Conservation (phyloP, 1,140 invertebrate genomes). For the Orius laevigatus region DNA sequence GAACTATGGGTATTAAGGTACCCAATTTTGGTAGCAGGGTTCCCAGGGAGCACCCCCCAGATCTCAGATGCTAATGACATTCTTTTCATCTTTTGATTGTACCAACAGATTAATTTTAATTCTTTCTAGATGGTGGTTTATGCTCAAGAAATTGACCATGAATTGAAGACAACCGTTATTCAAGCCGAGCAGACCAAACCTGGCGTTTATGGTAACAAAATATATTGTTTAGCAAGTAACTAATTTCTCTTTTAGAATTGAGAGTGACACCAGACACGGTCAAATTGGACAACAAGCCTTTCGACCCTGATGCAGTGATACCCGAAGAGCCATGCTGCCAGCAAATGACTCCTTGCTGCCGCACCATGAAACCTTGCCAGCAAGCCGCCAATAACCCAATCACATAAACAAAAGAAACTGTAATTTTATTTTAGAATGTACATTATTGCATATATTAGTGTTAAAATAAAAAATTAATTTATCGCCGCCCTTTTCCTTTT, state of each 20-base stretch:
- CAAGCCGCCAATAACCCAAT: too few relatives aligned
- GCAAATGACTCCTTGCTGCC: too few relatives aligned
- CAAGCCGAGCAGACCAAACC: slow-evolving; percentile 40
- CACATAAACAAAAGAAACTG: too few relatives aligned
- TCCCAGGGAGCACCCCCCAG: too few relatives aligned
- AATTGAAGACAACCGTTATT: slow-evolving; percentile 44
- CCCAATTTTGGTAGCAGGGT: too few relatives aligned
- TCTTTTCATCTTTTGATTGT: too few relatives aligned
- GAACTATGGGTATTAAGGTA: not conserved
- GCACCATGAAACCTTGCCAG: too few relatives aligned
- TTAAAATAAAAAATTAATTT: not conserved
- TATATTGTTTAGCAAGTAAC: not conserved
- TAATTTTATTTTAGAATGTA: too few relatives aligned
- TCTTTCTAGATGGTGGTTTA: slow-evolving; percentile 40
- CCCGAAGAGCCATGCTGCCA: not conserved
- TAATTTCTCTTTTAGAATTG: slow-evolving; percentile 27
- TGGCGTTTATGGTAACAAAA: slow-evolving; percentile 36
- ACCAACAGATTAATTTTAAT: not conserved
- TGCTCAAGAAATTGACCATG: slow-evolving; percentile 40
- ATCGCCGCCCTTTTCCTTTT: slow-evolving; percentile 20
- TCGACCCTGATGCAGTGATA: slow-evolving; percentile 22
- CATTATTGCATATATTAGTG: not conserved
- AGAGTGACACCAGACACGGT: slow-evolving; percentile 34
- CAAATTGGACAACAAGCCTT: slow-evolving; percentile 36
- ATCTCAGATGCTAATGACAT: too few relatives aligned